Base-by-base conservation (phyloP, 30 jellyfish, hydroid and myxozoan species). In the Pelagia noctiluca region DNA sequence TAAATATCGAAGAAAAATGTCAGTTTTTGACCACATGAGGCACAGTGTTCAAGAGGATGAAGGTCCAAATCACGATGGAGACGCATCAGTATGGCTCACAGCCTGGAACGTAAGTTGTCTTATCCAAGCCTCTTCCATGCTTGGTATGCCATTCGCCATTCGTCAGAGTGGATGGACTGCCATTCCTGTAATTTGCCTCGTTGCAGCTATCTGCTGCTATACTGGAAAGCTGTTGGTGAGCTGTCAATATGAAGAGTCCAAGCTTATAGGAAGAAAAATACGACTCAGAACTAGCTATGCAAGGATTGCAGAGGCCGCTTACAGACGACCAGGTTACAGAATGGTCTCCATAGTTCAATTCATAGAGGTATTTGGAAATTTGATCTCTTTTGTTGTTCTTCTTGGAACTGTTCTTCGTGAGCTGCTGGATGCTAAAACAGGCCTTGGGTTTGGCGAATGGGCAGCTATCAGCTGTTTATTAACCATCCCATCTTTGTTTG, bases 31-130 rank as follows among this genome's bases (percentile, higher is more conserved):
- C n/a, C n/a, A n/a, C n/a, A n/a, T n/a, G n/a, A n/a, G n/a, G n/a
- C n/a, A n/a, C n/a, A n/a, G n/a, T n/a, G n/a, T n/a, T n/a, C n/a
- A n/a, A n/a, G n/a, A n/a, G n/a, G n/a, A n/a, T n/a, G n/a, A n/a
- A n/a, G n/a, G n/a, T n/a, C n/a, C n/a, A n/a, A n/a, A n/a, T n/a
- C n/a, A 92, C 30, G 98, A 92, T 35, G 85, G 98, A 3, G 60
- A 86, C 28, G 98, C 98, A 2, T 73, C 92, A 0, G 93, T 97
- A 25, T 70, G 82, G 71, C 93, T 92, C 22, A 97, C 98, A 0
- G 98, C 97, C n/a, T 92, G 98, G 98, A 92, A 92, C 53, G 98
- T 92, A 2, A 84, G 96, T 35, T 86, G 86, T 62, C 88, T 92
- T 62, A 92, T 92, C 35, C 98, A 92, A 81, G 98, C 97, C 10